Evolutionary conservation across 2,113 vertebrate species (phyloP).

Genomic region (Aleadryas rufinucha): DNA sequence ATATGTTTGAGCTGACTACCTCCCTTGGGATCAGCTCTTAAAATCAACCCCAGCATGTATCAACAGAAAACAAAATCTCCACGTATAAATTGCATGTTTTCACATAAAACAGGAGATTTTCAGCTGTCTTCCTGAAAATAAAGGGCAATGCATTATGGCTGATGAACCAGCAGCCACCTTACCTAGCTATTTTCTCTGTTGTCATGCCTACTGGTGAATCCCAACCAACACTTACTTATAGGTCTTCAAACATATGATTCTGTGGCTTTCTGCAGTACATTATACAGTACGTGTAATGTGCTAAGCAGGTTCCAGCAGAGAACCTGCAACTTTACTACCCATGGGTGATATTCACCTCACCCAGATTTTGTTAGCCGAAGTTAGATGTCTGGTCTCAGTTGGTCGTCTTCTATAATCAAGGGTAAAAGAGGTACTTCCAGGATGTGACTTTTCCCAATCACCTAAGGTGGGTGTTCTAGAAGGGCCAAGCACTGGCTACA

Average conservation of each 20-base stretch:
- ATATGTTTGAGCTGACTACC: not conserved
- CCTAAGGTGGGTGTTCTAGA: not conserved
- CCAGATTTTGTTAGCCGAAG: not conserved
- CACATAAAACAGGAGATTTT: not conserved
- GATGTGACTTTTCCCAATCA: rapidly evolving
- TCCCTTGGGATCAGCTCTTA: not conserved
- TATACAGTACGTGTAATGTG: not conserved
- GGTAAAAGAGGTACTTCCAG: not conserved
- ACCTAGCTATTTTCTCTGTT: not conserved
- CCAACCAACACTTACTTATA: not conserved
- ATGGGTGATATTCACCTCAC: not conserved
- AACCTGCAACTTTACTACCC: not conserved
- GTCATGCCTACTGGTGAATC: not conserved
- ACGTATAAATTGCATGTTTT: not conserved
- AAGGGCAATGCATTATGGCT: not conserved
- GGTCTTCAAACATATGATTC: not conserved
- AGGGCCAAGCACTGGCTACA: not conserved
- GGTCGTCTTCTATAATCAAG: not conserved
- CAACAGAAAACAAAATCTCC: not conserved
- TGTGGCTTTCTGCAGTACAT: not conserved
- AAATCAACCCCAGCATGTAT: not conserved
- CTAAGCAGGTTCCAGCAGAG: not conserved
- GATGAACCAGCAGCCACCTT: not conserved
- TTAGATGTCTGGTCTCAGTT: not conserved
- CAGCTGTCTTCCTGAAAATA: not conserved